Conservation (phyloP, 2,888 invertebrate genomes). For the Oscheius sp. region DNA sequence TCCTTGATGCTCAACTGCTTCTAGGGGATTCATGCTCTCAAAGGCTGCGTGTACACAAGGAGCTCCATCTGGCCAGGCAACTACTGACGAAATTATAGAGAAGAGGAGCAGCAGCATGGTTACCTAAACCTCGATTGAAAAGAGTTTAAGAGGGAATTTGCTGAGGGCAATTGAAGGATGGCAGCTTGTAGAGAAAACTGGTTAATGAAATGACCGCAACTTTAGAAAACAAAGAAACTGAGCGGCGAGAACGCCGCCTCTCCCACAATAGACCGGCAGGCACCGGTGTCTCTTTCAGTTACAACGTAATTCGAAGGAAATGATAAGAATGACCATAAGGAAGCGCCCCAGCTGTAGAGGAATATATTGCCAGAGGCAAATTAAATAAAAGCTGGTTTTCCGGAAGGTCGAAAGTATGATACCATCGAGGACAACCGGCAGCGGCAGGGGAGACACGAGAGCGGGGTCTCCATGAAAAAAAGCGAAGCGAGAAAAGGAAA, state of each 20-base stretch:
- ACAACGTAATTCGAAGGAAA: conserved; percentile 6
- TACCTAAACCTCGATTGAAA: background rate
- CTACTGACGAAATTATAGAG: conserved; percentile 11
- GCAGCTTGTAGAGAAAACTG: background rate
- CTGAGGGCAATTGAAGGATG: background rate
- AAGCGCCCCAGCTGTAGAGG: background rate
- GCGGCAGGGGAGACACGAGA: conserved; percentile 19
- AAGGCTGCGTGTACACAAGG: conserved; percentile 69
- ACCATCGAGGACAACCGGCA: conserved; percentile 19
- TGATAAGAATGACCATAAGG: conserved; percentile 17
- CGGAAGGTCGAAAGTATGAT: conserved; percentile 34
- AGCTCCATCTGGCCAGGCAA: conserved; percentile 69
- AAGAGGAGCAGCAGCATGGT: conserved; percentile 20
- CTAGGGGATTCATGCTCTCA: conserved; percentile 72
- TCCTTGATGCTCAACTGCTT: conserved; percentile 72
- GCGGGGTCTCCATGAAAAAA: background rate
- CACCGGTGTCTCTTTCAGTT: conserved; percentile 3
- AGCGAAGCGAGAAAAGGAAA: background rate
- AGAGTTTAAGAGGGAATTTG: background rate
- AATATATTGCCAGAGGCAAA: background rate
- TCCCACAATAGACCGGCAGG: conserved; percentile 1
- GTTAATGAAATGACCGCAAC: conserved; percentile 18
- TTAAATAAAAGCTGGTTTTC: conserved; percentile 24
- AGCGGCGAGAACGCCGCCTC: conserved; percentile 11
- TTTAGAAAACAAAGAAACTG: conserved; percentile 23